phyloP scores from a whole-genome alignment of 2,797 vertebrate genomes.

The Manis javanica region DNA sequence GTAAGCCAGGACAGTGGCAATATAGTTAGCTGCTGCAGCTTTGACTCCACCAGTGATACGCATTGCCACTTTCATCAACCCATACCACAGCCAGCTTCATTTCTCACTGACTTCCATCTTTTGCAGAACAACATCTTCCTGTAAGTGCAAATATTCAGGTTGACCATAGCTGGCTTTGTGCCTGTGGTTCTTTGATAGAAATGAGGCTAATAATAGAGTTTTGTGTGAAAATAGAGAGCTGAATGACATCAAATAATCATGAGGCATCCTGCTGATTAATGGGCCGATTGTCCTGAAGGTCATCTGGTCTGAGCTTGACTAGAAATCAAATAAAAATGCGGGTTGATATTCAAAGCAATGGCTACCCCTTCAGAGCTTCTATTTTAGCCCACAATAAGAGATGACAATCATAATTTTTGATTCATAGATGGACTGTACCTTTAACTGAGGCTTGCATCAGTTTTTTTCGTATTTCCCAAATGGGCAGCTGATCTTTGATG shows the following conservation, averaged over 20 bases:
- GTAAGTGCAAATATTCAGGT: constrained; percentile 53
- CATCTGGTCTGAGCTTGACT: constrained; percentile 58
- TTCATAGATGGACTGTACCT: constrained; percentile 29
- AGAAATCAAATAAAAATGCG: constrained; percentile 57
- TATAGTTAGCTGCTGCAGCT: neutral
- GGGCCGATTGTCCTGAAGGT: constrained; percentile 71
- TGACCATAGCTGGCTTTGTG: constrained; percentile 44
- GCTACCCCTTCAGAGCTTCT: constrained; percentile 25
- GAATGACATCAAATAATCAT: constrained; percentile 72
- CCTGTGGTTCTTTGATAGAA: constrained; percentile 64
- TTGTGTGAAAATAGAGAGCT: constrained; percentile 64
- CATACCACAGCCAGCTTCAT: neutral
- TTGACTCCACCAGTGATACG: neutral
- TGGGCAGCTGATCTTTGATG: neutral
- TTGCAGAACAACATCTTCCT: constrained; percentile 28
- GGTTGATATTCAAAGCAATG: constrained; percentile 50
- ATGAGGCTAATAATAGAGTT: constrained; percentile 73
- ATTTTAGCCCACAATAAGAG: constrained; percentile 37
- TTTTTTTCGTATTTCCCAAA: constrained; percentile 46
- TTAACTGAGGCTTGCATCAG: constrained; percentile 34
- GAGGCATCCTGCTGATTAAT: constrained; percentile 72
- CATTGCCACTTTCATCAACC: neutral
- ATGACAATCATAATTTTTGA: constrained; percentile 44
- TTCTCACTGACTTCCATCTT: neutral
- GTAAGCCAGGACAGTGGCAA: neutral